Percentiles rank a stretch among this genome's conserved stretches.
phyloP scores from a whole-genome alignment of 2,113 vertebrate species.

The Ceyx margarethae region DNA sequence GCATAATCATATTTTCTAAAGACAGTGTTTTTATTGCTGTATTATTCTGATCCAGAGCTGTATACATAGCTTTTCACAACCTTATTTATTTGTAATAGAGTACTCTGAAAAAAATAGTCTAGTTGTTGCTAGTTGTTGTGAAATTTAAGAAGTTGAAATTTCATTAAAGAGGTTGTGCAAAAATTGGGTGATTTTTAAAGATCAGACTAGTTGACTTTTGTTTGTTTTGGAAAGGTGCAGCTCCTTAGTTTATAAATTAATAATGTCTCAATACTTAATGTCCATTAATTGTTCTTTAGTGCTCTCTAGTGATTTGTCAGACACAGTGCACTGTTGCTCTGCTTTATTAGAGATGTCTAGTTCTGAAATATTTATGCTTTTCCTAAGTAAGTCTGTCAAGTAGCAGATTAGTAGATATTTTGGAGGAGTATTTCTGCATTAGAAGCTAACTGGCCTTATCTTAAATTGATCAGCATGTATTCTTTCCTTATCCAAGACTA shows the following conservation, averaged over 20 bases:
- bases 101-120: background rate
- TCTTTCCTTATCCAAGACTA: background rate
- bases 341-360: background rate
- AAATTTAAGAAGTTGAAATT: background rate
- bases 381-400: background rate
- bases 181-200: background rate
- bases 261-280: background rate
- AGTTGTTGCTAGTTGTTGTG: background rate
- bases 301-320: slow-evolving; percentile 60
- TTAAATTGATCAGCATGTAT: background rate
- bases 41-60: background rate
- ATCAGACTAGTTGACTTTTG: background rate
- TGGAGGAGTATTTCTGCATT: background rate
- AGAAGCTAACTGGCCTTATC: background rate
- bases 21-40: background rate
- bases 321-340: background rate
- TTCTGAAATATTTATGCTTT: background rate
- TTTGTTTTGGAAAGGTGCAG: background rate
- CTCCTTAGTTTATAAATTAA: background rate
- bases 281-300: slow-evolving; percentile 49
- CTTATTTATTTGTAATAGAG: background rate
- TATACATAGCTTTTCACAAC: background rate
- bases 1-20: background rate
- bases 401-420: background rate
- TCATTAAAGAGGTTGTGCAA: background rate